These are phyloP conservation scores for Ispidina picta DNA, from an alignment of 2,797 vertebrate species.

Conservation along the genomic window DNA sequence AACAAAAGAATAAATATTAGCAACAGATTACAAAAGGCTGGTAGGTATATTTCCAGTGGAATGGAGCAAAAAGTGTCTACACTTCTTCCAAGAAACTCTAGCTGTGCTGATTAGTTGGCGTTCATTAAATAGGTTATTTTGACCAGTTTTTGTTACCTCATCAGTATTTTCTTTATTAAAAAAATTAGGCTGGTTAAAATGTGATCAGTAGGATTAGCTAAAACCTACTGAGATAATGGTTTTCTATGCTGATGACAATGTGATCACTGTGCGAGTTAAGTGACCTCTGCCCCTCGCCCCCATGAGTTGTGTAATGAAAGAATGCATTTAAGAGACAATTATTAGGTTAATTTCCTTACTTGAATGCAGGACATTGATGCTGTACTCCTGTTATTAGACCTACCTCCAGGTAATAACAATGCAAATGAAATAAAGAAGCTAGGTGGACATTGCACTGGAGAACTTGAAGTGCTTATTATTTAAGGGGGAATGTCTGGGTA, in stretches of 20 bases:
- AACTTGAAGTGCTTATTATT: not conserved
- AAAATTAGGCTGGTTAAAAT: slow-evolving; percentile 26
- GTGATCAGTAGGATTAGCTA: slow-evolving; percentile 4
- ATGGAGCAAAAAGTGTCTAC: not conserved
- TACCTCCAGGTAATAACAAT: not conserved
- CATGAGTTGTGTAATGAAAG: not conserved
- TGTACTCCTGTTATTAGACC: slow-evolving; percentile 4
- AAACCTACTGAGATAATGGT: slow-evolving; percentile 16
- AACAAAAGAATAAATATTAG: not conserved
- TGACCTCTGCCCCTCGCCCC: not conserved
- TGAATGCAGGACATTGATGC: slow-evolving; percentile 24
- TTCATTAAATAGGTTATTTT: not conserved
- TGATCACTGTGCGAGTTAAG: slow-evolving; percentile 3
- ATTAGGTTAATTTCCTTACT: slow-evolving; percentile 52
- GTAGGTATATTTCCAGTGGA: not conserved
- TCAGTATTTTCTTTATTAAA: slow-evolving; percentile 12
- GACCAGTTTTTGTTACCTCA: slow-evolving; percentile 1
- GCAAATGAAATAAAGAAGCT: not conserved
- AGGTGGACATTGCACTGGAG: not conserved
- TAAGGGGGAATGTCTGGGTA: not conserved
- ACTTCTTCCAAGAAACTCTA: not conserved
- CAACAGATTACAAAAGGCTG: not conserved
- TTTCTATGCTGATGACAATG: slow-evolving; percentile 29
- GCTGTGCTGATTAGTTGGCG: not conserved
- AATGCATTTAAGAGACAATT: slow-evolving; percentile 51